Conservation (phyloP, 2,888 invertebrate species). For the Ormyrus nitidulus region DNA sequence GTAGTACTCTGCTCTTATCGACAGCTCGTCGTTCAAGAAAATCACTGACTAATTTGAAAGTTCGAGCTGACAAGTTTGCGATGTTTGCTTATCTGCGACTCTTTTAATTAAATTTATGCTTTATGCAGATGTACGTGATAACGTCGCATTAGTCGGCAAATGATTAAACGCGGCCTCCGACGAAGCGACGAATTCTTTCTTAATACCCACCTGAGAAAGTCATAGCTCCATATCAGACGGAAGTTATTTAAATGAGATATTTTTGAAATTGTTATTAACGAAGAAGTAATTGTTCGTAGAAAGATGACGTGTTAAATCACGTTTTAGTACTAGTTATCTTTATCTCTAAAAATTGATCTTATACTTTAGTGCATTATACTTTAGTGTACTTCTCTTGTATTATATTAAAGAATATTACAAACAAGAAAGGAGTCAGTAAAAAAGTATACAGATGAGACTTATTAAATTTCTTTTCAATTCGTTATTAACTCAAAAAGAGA, state of each 20-base stretch:
- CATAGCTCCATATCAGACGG: background rate
- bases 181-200: background rate
- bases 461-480: conserved; percentile 13
- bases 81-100: background rate
- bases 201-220: conserved; percentile 23
- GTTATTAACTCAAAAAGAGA: background rate
- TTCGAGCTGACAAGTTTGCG: background rate
- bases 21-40: background rate
- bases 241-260: conserved; percentile 8
- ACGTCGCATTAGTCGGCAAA: background rate
- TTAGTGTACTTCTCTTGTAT: too few species aligned
- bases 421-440: background rate
- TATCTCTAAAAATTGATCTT: too few species aligned
- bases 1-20: background rate
- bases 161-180: background rate
- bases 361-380: too few species aligned
- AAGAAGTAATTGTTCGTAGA: conserved; percentile 23
- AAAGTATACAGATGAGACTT: background rate
- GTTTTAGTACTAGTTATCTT: background rate
- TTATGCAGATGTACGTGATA: conserved; percentile 13
- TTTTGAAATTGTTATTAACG: background rate
- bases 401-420: conserved; percentile 25
- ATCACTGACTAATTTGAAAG: conserved; percentile 4
- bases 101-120: conserved; percentile 1
- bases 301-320: background rate